Conservation (phyloP, 2,888 invertebrate genomes). For the Digitonthophagus gazella region DNA sequence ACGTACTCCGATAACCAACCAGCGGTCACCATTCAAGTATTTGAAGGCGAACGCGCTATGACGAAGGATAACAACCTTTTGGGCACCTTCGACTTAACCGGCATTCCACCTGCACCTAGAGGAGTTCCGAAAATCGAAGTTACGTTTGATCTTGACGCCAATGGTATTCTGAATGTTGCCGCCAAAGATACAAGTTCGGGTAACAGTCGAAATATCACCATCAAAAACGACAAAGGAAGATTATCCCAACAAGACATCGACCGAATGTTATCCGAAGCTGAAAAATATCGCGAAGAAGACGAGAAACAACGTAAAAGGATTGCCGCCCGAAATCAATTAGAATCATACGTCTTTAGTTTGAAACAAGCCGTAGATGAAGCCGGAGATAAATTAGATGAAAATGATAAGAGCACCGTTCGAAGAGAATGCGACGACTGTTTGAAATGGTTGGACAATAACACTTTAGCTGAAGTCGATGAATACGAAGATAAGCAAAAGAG, state of each 20-base stretch:
- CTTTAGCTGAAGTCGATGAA: no score
- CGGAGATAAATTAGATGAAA: slow-evolving; percentile 60
- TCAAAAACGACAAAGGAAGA: slow-evolving; percentile 79
- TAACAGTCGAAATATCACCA: slow-evolving; percentile 69
- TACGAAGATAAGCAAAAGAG: no score
- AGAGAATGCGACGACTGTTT: slow-evolving; percentile 59
- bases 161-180: slow-evolving; percentile 65
- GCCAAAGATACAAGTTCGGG: slow-evolving; percentile 60
- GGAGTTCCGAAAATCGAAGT: no score
- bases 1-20: slow-evolving; percentile 81
- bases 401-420: slow-evolving; percentile 60
- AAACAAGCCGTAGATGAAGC: no score
- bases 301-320: no score
- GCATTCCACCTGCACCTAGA: no score
- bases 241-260: slow-evolving; percentile 80
- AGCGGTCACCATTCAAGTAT: slow-evolving; percentile 70
- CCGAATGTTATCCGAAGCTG: slow-evolving; percentile 71
- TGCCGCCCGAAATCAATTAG: slow-evolving; percentile 66
- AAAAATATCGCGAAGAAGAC: no score
- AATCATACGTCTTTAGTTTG: slow-evolving; percentile 64
- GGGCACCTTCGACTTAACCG: no score
- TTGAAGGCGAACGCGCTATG: no score
- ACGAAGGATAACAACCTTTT: no score
- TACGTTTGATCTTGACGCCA: slow-evolving; percentile 77
- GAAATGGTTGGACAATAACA: slow-evolving; percentile 65